Base-by-base conservation (phyloP, 35 echinoderm and acorn worm genomes). In the Patiria miniata region DNA sequence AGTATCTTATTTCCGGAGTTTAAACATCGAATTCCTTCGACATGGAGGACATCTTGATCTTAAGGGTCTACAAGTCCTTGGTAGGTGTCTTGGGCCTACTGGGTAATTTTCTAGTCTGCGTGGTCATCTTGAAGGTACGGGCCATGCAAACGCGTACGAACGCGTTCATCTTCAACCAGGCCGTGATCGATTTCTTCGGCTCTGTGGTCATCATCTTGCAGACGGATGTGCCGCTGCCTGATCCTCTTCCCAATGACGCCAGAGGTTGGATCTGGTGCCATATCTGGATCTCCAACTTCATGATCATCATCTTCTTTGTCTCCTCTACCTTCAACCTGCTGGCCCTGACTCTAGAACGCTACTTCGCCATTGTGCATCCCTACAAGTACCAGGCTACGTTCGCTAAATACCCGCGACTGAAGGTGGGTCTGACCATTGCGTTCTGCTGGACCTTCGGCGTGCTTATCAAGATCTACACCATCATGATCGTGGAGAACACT, bases 281-380 rank as follows among this genome's bases (percentile, higher is more conserved):
- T 4, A 40, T 94, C 15, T 94, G 93, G 93, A 86, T 79, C 18
- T 80, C 88, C 30, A 40, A 79, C 29, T 79, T 86, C 7, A 44
- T 82, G 19, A 51, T 78, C 55, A 90, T 94, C 55, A 80, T 36
- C 37, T 77, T 87, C 39, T 87, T 87, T 21, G 88, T 90, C 0
- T 59, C 77, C 1, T 94, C 93, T 0, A 87, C 93, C 5, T 87
- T 87, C 38, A 94, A 87, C 77, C 79, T 94, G 5, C 82, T 86
- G 18, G 55, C 90, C 34, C 39, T 94, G 16, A 89, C 93, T 18
- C 23, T 94, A 26, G 93, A 94, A 34, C 52, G 93, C n/a, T 94
- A 90, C 65, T 81, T 90, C 39, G 93, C 93, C 39, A 86, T 94
- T 23, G 83, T 94, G 2, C 77, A 90, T 39, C 93, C 93, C 4